Evolutionary conservation across 2,888 invertebrate genomes (phyloP), one percentile per base, ranked within the genome.

Genomic region (Lutraria lutraria): DNA sequence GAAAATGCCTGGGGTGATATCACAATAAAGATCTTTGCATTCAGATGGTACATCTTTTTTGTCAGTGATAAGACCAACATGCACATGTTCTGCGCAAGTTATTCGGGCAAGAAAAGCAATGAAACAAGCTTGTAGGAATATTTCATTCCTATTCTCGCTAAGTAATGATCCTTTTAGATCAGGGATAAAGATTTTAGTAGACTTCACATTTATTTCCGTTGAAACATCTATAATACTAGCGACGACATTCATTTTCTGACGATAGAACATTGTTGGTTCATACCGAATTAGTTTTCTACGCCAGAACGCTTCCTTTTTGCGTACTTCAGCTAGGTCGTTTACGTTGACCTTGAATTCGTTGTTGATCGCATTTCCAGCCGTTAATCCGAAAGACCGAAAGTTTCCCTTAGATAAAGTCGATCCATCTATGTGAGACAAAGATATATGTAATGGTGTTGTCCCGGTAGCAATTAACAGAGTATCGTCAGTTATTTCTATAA

Each of bases 211-310:
- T 16, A 92, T 80, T 13, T 89, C 87, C 8, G 91, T 90, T 13
- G 93, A 91, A 16, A 92, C 88, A 84, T 94, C 93, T 52, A 93
- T 91, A 53, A 93, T 92, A 6, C 90, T 88, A 12, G 94, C 92
- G 29, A 93, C 91, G 13, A 93, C 93, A 84, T 94, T 93, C 92
- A 94, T 93, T 63, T 93, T 90, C 80, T 94, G 94, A 54, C 93
- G 79, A 56, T 93, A 93, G 68, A 94, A 94, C 63, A 91, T 90
- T 13, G 94, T 94, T 21, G 94, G 94, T 81, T 94, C 93, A 87
- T 94, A 94, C 4, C 31, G n/a, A 15, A 83, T 53, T 86, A 94
- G 79, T 76, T 88, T 90, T 25, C 79, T 81, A 86, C 90, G 91
- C 94, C 94, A 94, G 82, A 94, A 94, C 6, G 83, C 13, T 87